Percentiles rank a stretch among this genome's conserved stretches.
Conservation (phyloP, 2,113 vertebrate species). For the Engraulis encrasicolus region DNA sequence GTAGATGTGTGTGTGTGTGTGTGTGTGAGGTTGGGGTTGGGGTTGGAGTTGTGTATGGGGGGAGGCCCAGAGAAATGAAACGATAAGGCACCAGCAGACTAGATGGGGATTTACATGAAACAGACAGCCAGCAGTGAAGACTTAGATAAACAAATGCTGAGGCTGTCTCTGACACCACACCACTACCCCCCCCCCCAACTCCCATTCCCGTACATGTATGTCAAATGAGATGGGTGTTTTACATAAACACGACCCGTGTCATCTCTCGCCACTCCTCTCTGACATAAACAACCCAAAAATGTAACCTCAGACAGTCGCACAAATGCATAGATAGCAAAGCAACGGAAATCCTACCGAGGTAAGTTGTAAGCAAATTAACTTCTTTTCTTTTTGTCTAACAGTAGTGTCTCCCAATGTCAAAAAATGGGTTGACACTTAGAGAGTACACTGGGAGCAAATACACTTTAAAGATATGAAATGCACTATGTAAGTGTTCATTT, state of each 20-base stretch:
- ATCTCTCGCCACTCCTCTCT: background rate
- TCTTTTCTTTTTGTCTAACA: too few species aligned
- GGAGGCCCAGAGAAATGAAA: slow-evolving; percentile 69
- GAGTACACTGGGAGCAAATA: too few species aligned
- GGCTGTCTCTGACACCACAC: background rate
- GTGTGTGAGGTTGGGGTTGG: too few species aligned
- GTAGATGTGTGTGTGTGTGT: too few species aligned
- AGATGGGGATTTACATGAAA: slow-evolving; percentile 77
- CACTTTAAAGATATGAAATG: too few species aligned
- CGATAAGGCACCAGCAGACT: slow-evolving; percentile 70
- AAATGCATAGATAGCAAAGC: background rate
- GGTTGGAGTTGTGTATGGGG: background rate
- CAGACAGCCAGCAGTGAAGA: slow-evolving; percentile 59
- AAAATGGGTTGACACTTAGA: too few species aligned
- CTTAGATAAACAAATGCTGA: slow-evolving; percentile 60
- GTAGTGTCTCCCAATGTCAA: too few species aligned
- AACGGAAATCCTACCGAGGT: background rate
- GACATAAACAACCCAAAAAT: background rate
- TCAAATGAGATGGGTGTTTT: background rate
- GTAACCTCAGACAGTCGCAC: background rate
- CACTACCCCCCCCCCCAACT: too few species aligned
- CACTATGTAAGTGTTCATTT: too few species aligned
- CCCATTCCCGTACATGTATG: background rate
- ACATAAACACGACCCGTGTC: background rate
- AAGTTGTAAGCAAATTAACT: too few species aligned